Conservation (phyloP, 2,113 vertebrate species). For the Brachypodius melanocephalos region DNA sequence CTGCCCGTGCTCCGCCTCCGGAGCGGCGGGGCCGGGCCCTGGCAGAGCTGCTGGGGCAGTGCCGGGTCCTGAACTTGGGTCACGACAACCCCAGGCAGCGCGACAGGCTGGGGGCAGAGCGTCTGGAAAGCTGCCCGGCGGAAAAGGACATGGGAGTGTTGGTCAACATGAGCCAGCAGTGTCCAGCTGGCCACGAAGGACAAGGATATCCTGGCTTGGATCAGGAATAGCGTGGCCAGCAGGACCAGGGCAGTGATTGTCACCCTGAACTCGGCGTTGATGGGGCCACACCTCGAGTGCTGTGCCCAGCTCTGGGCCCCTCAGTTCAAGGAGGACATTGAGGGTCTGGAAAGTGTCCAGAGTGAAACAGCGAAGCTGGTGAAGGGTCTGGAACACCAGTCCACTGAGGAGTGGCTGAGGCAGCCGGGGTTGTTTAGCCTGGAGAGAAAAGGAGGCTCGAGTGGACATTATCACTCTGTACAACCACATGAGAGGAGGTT, state of each 20-base stretch:
- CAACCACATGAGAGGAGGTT: background rate
- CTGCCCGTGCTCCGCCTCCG: background rate
- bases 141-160: background rate
- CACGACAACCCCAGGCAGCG: background rate
- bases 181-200: background rate
- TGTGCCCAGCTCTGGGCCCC: background rate
- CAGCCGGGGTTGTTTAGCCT: background rate
- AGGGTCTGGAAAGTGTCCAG: no score
- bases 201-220: background rate
- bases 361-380: background rate
- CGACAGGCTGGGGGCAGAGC: no score
- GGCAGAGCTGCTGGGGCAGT: rapidly evolving
- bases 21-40: background rate
- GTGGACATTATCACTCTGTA: no score
- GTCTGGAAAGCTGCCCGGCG: background rate
- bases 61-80: rapidly evolving
- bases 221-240: background rate
- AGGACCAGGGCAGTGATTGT: background rate
- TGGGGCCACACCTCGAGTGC: no score
- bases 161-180: background rate
- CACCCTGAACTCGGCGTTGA: background rate
- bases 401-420: no score
- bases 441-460: background rate
- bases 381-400: background rate
- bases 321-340: background rate